phyloP scores from a whole-genome alignment of 37 sponge, comb jelly and placozoan genomes.

The Chondrilla cf. caribensis region DNA sequence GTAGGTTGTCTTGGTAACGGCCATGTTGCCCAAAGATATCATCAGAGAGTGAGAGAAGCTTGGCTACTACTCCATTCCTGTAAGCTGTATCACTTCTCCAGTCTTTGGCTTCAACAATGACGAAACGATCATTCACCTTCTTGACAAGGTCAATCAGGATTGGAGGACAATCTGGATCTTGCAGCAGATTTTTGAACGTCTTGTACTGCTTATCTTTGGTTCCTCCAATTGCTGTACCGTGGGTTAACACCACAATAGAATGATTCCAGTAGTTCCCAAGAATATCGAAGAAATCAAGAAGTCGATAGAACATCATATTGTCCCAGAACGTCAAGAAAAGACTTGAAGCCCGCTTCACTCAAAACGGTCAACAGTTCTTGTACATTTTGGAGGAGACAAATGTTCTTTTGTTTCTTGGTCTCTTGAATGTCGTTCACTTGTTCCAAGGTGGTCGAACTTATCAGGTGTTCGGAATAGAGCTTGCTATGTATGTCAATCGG shows the following conservation, averaged over 20 bases:
- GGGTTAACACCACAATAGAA: not conserved
- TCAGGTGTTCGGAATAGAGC: too few species aligned
- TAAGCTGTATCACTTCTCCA: not conserved
- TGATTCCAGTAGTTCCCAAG: not conserved
- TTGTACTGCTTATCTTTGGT: not conserved
- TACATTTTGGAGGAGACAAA: too few species aligned
- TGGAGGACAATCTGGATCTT: not conserved
- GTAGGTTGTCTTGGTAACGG: not conserved
- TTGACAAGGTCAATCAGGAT: not conserved
- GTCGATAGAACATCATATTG: not conserved
- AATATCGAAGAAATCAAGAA: not conserved
- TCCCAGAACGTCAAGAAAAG: too few species aligned
- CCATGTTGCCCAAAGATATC: not conserved
- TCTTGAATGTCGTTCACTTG: too few species aligned
- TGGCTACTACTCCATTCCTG: not conserved
- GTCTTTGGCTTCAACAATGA: conserved; percentile 7
- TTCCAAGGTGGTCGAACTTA: too few species aligned
- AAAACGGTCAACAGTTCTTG: too few species aligned
- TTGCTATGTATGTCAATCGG: too few species aligned
- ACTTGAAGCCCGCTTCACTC: too few species aligned
- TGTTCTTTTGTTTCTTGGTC: too few species aligned
- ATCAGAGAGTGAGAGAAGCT: not conserved
- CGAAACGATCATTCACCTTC: not conserved
- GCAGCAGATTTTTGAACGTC: not conserved
- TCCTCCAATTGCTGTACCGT: not conserved